These are phyloP conservation scores for Mormyrops boulengeri DNA, from an alignment of 2,797 vertebrate species.

Conservation along the genomic window DNA sequence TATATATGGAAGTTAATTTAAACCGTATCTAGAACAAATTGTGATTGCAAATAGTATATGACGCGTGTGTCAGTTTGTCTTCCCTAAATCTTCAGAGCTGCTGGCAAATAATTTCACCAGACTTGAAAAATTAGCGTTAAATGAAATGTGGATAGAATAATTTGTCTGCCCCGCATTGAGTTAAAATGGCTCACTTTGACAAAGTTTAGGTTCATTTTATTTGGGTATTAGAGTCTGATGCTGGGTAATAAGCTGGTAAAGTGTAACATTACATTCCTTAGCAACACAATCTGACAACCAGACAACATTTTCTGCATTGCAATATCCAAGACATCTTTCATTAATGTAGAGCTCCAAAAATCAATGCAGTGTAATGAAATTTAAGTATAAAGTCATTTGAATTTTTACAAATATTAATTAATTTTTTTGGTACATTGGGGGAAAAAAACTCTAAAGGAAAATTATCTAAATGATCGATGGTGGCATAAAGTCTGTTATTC, in stretches of 20 bases:
- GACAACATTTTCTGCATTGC: background rate
- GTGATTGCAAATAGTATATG: background rate
- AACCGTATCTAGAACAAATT: background rate
- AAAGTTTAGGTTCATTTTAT: background rate
- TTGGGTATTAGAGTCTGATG: background rate
- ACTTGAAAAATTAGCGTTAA: slow-evolving; percentile 10
- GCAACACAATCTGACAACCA: background rate
- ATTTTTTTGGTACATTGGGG: background rate
- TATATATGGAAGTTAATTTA: background rate
- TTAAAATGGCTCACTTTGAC: slow-evolving; percentile 3
- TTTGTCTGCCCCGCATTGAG: background rate
- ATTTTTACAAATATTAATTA: no score
- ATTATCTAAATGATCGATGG: background rate
- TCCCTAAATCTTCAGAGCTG: slow-evolving; percentile 1
- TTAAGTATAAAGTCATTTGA: no score
- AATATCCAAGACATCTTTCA: background rate
- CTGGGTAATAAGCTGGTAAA: slow-evolving; percentile 9
- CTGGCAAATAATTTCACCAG: background rate
- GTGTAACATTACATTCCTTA: slow-evolving; percentile 2
- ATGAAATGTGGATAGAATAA: slow-evolving; percentile 6
- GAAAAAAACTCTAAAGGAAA: background rate
- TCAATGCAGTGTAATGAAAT: background rate
- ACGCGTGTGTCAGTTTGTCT: background rate
- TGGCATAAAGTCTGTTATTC: background rate
- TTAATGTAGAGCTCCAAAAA: background rate